A percentile compares a stretch with the other conserved stretches of the same genome.
These are phyloP conservation scores for Brienomyrus brachyistius DNA, from an alignment of 2,113 vertebrate species.

Conservation along the genomic window DNA sequence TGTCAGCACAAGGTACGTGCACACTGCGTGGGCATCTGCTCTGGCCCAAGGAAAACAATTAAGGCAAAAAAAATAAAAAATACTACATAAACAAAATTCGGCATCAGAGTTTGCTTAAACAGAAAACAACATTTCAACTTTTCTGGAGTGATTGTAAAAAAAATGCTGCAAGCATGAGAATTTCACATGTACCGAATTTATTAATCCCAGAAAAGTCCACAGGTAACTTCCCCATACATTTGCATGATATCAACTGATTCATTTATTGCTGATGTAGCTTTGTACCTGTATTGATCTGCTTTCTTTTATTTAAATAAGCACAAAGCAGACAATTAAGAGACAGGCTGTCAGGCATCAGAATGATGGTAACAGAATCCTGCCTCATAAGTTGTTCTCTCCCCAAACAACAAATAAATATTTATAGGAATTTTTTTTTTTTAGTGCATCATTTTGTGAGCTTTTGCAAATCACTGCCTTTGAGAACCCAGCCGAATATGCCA, in stretches of 20 bases:
- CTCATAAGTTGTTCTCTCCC: neutral
- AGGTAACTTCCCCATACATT: neutral
- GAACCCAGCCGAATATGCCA: conserved; percentile 12
- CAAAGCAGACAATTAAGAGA: neutral
- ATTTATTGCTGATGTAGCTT: neutral
- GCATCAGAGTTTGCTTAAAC: neutral
- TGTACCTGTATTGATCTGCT: no score
- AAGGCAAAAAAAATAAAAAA: neutral
- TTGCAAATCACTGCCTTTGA: conserved; percentile 9
- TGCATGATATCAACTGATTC: neutral
- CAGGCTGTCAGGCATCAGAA: neutral
- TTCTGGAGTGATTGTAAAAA: neutral
- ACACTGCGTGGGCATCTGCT: conserved; percentile 15
- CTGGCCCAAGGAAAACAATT: conserved; percentile 22
- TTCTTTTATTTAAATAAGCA: conserved; percentile 1
- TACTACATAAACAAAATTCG: conserved; percentile 13
- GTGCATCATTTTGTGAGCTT: neutral
- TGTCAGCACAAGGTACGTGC: conserved; percentile 21
- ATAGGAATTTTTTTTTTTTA: conserved; percentile 5
- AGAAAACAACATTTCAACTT: neutral
- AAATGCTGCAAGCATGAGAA: neutral
- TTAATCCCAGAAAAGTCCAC: neutral
- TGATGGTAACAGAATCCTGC: neutral
- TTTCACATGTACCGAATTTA: neutral
- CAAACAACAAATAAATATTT: conserved; percentile 12